Conservation (phyloP, 2,113 vertebrate species). For the Colius striatus region DNA sequence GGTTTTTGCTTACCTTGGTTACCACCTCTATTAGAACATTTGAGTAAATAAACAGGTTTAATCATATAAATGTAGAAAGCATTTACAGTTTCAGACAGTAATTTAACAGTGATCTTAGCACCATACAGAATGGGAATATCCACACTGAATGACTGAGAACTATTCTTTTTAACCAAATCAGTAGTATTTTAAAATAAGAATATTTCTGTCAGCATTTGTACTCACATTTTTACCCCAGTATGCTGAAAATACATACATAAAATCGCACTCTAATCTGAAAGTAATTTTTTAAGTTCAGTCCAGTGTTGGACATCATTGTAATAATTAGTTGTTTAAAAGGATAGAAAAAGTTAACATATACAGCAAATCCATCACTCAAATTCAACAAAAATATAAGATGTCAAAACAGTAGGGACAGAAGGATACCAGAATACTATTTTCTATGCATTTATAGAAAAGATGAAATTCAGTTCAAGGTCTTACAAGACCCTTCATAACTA, state of each 20-base stretch:
- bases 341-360: background rate
- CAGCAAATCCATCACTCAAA: background rate
- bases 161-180: background rate
- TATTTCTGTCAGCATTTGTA: background rate
- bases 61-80: background rate
- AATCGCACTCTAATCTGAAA: background rate
- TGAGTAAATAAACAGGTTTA: background rate
- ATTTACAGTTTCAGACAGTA: background rate
- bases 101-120: background rate
- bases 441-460: background rate
- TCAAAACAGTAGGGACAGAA: background rate
- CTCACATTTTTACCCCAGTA: background rate
- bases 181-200: background rate
- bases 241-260: background rate
- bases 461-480: background rate
- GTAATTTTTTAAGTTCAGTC: background rate
- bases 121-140: accelerated
- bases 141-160: background rate
- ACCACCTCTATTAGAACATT: background rate
- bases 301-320: background rate
- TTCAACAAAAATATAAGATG: background rate
- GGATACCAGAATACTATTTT: background rate
- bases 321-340: background rate
- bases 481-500: background rate
- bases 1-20: background rate